Evolutionary conservation across 2,113 vertebrate species (phyloP).

Genomic region (Ceyx margarethae): DNA sequence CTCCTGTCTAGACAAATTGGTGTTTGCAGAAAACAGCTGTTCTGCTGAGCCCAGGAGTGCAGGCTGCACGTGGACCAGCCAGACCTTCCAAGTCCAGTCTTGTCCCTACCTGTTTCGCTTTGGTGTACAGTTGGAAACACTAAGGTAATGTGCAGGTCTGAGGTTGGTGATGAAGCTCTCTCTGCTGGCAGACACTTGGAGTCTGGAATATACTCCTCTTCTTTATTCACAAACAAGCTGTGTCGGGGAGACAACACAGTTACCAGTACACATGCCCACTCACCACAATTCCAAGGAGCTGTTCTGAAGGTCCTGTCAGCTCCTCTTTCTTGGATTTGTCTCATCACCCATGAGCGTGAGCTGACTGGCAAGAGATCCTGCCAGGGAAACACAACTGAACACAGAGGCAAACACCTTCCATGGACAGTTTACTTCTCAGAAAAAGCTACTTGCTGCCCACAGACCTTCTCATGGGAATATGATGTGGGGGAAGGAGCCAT

Average conservation of each 20-base stretch:
- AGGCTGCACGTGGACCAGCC: neutral
- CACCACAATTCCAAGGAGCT: neutral
- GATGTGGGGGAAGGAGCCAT: neutral
- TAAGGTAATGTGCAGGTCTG: conserved; percentile 95
- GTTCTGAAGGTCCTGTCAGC: neutral
- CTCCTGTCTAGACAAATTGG: neutral
- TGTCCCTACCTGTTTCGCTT: conserved; percentile 92
- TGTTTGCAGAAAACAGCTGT: neutral
- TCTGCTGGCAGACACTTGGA: conserved; percentile 92
- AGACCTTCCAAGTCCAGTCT: neutral
- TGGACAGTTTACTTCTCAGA: neutral
- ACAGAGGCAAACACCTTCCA: neutral
- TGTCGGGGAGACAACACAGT: neutral
- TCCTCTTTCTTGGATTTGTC: neutral
- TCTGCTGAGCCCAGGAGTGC: neutral
- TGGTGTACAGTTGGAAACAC: conserved; percentile 98
- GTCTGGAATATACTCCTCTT: conserved; percentile 96
- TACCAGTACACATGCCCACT: neutral
- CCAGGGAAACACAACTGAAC: neutral
- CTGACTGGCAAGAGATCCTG: neutral
- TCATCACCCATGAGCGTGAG: fast-evolving
- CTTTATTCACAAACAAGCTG: conserved; percentile 92
- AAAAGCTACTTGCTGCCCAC: neutral
- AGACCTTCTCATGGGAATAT: neutral
- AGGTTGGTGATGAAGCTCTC: conserved; percentile 92